Evolutionary conservation across 2,113 vertebrate genomes (phyloP), one percentile per base, ranked within the genome.

Genomic region (Plestiodon gilberti): DNA sequence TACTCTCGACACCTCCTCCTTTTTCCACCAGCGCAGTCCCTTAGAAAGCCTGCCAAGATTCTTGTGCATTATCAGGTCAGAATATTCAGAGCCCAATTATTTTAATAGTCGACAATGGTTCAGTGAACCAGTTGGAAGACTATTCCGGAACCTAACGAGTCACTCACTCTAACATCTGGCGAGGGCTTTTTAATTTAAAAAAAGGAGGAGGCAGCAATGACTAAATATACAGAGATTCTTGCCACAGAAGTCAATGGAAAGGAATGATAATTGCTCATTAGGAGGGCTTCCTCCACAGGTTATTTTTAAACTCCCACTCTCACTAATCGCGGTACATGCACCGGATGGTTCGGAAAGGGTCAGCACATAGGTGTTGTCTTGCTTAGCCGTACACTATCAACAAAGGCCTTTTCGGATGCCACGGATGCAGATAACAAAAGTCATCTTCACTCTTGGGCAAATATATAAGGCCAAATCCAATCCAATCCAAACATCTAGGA

Each of bases 211-310:
- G 14, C 14, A 8, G 28, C 64, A 93, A 85, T 91, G 94, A 92
- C 90, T 89, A 93, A 94, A 94, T 83, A 87, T 79, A 81, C 52
- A 89, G 89, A 93, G 92, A 91, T 91, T 30, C 90, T 84, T n/a
- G 85, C 87, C 90, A 78, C 83, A 91, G 87, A 95, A 93, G 90
- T 88, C 92, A 91, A 93, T 86, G 82, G 90, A 94, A 92, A 85
- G 91, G 87, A 95, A 95, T 93, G 84, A 85, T 93, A 94, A 93
- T 93, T 94, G 88, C 85, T 94, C 89, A 91, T 94, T 93, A 95
- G 94, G 43, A 94, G 89, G 87, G 86, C 91, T 90, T 95, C 88
- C 89, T 91, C 89, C 80, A 89, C 67, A 87, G 87, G 83, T 90
- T 95, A 94, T 91, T 95, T 91, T 96, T 92, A 93, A 61, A 90